Percentiles rank a stretch among this genome's conserved stretches.
These are phyloP conservation scores for Empis stercorea DNA, from an alignment of 2,888 invertebrate species.

Conservation along the genomic window DNA sequence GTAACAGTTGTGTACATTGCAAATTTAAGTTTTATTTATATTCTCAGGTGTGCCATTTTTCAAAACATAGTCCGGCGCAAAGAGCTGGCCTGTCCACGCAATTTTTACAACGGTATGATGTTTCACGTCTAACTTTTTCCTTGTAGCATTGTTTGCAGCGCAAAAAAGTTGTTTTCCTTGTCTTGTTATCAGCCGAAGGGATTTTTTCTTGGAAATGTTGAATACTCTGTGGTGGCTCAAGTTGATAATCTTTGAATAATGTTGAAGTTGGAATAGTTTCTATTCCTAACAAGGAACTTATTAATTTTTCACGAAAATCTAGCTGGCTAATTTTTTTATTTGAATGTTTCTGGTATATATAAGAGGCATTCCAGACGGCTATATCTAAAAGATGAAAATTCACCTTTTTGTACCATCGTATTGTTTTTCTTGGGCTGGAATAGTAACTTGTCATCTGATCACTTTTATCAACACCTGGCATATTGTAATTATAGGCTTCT, in stretches of 20 bases:
- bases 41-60: constrained; percentile 4
- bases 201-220: too few relatives aligned
- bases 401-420: constrained; percentile 1
- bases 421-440: constrained; percentile 2
- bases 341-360: not conserved
- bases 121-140: constrained; percentile 7
- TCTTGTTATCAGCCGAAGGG: too few relatives aligned
- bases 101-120: constrained; percentile 3
- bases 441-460: constrained; percentile 4
- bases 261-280: too few relatives aligned
- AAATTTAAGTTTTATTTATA: too few relatives aligned
- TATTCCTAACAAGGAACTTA: too few relatives aligned
- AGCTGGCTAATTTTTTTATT: not conserved
- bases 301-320: not conserved
- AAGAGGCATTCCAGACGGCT: not conserved
- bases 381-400: constrained; percentile 1
- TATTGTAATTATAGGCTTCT: constrained; percentile 1
- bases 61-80: constrained; percentile 2
- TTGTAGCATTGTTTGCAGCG: not conserved
- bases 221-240: too few relatives aligned
- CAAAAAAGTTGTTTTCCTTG: too few relatives aligned
- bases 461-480: constrained; percentile 1
- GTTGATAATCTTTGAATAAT: too few relatives aligned
- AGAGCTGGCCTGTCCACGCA: constrained; percentile 3
- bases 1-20: too few relatives aligned